Evolutionary conservation across 2,113 vertebrate species (phyloP).

Genomic region (Phaethon lepturus): DNA sequence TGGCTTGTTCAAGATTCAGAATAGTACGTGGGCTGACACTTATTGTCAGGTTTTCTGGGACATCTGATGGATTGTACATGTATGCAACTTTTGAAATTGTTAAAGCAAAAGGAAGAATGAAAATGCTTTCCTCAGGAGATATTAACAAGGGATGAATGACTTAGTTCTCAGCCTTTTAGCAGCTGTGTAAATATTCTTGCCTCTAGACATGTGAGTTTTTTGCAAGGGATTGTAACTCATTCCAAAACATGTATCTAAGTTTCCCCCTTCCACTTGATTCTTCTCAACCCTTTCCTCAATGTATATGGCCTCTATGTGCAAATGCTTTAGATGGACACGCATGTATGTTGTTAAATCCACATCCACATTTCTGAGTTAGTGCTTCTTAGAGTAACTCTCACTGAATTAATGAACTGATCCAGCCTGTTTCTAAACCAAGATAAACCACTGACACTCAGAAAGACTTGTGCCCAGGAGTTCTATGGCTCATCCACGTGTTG

Average conservation of each 20-base stretch:
- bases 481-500: neutral
- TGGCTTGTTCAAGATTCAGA: neutral
- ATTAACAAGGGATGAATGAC: neutral
- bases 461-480: fast-evolving
- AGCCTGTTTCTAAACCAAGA: neutral
- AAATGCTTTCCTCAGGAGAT: neutral
- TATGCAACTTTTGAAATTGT: neutral
- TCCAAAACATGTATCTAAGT: neutral
- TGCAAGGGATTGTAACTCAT: neutral
- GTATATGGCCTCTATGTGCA: neutral
- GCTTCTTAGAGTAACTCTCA: neutral
- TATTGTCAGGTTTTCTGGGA: neutral
- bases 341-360: neutral
- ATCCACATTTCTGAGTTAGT: neutral
- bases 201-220: neutral
- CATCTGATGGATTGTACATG: neutral
- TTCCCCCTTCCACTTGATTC: neutral
- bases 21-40: neutral
- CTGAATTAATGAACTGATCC: neutral
- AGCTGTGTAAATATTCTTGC: neutral
- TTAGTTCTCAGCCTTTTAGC: neutral
- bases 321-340: neutral
- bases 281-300: neutral
- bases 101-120: neutral
- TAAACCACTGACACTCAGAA: neutral